A percentile compares a stretch with the other conserved stretches of the same genome.
Conservation (phyloP, 1,140 invertebrate genomes). For the Armadillidium nasatum region DNA sequence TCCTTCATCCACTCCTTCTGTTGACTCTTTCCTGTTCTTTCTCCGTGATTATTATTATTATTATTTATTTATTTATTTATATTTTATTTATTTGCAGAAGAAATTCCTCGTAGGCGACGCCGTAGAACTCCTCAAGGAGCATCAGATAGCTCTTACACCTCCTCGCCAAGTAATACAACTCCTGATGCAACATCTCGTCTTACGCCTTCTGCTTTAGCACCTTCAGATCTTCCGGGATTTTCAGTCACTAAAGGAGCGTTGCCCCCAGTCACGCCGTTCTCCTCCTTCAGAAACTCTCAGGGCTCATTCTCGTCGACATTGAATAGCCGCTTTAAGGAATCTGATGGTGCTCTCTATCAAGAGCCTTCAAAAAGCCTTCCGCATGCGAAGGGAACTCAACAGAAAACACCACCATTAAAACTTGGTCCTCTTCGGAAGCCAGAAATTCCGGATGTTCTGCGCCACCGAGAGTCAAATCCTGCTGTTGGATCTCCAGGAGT, state of each 20-base stretch:
- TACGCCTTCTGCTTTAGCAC: neutral
- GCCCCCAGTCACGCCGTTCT: neutral
- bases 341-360: neutral
- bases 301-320: neutral
- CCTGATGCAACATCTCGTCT: neutral
- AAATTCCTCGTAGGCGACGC: neutral
- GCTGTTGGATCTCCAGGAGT: neutral
- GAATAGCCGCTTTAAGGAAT: neutral
- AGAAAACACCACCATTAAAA: neutral
- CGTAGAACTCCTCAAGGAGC: neutral
- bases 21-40: too few species aligned
- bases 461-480: neutral
- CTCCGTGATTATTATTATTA: neutral
- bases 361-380: neutral
- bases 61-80: neutral
- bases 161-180: neutral
- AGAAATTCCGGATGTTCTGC: neutral
- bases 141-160: neutral
- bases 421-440: neutral
- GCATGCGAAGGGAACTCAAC: neutral
- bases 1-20: too few species aligned
- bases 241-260: neutral
- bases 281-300: neutral
- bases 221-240: neutral
- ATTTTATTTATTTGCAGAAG: neutral